Base-by-base conservation (phyloP, 37 sponge, comb jelly and placozoan species). In the Cliona cf. orientalis region DNA sequence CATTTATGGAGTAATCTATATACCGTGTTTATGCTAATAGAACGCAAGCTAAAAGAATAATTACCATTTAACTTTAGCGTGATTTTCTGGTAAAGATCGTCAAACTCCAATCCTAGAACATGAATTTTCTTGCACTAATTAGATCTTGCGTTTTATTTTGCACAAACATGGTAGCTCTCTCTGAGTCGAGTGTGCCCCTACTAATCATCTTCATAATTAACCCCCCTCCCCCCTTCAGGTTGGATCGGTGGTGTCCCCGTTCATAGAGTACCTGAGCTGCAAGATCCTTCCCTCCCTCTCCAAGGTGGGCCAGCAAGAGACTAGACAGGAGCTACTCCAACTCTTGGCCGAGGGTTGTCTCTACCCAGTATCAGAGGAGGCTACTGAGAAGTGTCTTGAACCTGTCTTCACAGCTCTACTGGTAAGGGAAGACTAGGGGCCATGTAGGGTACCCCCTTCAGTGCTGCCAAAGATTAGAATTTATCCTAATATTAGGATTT, bases 321-420 rank as follows among this genome's bases (percentile, higher is more conserved):
- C 64, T 0, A 79, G 68, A 46, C 84, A 89, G 36, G 64, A 73
- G 14, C 55, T 80, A 0, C 37, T 84, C 23, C 80, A 80, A 31
- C 69, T 90, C 42, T 35, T 84, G 32, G 85, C 90, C 3, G 85
- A 84, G 45, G 74, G 71, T 0, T 84, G 63, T 41, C 49, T 79
- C 26, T 79, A 69, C 42, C 58, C 42, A 14, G 25, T 78, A 36
- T 58, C 39, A 1, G 31, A 61, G 1, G 84, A 71, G 21, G 14
- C 33, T 5, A 53, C 34, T 11, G 9, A 46, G 3, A 39, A 14
- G 44, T 83, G 88, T 39, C 31, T 87, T 0, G 59, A 72, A 9
- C 75, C 69, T 5, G 17, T 75, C 26, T 80, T 57, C 68, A 45
- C 46, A 17, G 28, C 43, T 42, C 64, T 82, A 61, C 44, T 82